Conservation (phyloP, 2,888 invertebrate genomes). For the Pseudolycoriella hygida region DNA sequence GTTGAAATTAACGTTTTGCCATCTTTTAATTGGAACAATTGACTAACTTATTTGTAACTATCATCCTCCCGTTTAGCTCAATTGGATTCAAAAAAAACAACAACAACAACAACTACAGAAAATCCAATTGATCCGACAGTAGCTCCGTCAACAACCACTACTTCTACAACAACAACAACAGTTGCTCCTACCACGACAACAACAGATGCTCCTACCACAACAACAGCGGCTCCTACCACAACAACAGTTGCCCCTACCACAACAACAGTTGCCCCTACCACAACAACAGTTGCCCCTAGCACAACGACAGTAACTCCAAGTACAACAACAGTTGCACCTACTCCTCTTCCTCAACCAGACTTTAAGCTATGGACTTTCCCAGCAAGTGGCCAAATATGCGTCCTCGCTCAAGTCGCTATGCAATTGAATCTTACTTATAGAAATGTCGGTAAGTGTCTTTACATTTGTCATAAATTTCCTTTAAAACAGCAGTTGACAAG, state of each 20-base stretch:
- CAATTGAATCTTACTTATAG: constrained; percentile 38
- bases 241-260: constrained; percentile 21
- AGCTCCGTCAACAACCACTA: constrained; percentile 24
- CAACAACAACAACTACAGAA: no score
- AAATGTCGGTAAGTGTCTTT: constrained; percentile 17
- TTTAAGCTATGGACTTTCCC: constrained; percentile 13
- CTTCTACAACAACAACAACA: constrained; percentile 22
- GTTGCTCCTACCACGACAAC: constrained; percentile 19
- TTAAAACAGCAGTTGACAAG: no score
- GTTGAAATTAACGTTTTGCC: no score
- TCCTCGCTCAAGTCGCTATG: constrained; percentile 46
- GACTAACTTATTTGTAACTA: no score
- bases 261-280: constrained; percentile 13
- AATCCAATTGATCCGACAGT: constrained; percentile 13
- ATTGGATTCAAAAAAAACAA: no score
- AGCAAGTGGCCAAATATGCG: constrained; percentile 37
- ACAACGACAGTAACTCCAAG: constrained; percentile 13
- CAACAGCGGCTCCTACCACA: constrained; percentile 14
- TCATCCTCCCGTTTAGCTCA: no score
- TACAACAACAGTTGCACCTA: not conserved
- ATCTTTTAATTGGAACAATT: no score
- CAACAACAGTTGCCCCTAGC: not conserved
- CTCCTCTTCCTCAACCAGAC: not conserved
- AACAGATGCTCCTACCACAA: constrained; percentile 14
- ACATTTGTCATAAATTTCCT: constrained; percentile 2